Base-by-base conservation (phyloP, 2,888 invertebrate species). In the Epinotia brunnichana region DNA sequence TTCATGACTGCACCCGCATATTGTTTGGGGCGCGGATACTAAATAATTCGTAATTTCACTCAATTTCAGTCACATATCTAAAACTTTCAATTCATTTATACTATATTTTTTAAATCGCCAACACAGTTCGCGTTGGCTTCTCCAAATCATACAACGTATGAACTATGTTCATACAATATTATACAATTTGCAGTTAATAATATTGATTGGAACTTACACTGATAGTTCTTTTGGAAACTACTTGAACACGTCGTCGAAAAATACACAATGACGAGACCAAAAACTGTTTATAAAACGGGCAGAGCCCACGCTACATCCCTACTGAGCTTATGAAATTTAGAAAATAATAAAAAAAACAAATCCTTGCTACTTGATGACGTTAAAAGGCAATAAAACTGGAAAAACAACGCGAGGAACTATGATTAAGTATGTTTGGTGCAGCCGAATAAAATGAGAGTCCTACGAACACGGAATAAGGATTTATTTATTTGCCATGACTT, bases 21-120 rank as follows among this genome's bases (percentile, higher is more conserved):
- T 72, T 39, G 41, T 41, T n/a, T 54, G 54, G 59, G 64, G 44
- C 68, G 63, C 35, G 68, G 74, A 60, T 59, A 73, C 61, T 68
- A 75, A 72, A 70, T 51, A 39, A 68, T 67, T 73, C 81, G 81
- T 76, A 70, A 77, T 78, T 81, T 82, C 83, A 83, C 83, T 83
- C 82, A 76, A 78, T 76, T 77, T 68, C 74, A 67, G 66, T 74
- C 66, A 68, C 60, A 62, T 67, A 62, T 59, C 59, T 69, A 69
- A 73, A 64, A 68, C 68, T 72, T 67, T 57, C 61, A 71, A 67
- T 67, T 54, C 60, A 67, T 71, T 17, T 69, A 59, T 61, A 44
- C 51, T 54, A 63, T 70, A 66, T 66, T 71, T 71, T 54, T 44
- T 66, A 71, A 67, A 60, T 29, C 41, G 61, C 66, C 69, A 54